phyloP scores from a whole-genome alignment of 2,888 invertebrate genomes.

The Ennomos erosarius region DNA sequence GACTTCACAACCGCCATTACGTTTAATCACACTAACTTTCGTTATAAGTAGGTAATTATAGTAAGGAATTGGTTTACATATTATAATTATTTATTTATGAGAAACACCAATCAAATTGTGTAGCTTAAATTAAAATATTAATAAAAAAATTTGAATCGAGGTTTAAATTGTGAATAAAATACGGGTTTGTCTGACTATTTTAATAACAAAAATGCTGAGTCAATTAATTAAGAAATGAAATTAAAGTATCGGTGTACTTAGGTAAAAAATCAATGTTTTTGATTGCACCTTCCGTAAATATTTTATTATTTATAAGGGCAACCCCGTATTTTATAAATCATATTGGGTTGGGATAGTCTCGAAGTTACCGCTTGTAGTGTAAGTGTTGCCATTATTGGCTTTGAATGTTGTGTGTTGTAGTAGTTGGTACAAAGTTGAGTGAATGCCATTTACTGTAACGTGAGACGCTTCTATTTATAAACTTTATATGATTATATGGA shows the following conservation, averaged over 20 bases:
- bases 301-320: neutral
- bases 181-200: neutral
- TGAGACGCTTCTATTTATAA: slow-evolving; percentile 67
- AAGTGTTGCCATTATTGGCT: slow-evolving; percentile 44
- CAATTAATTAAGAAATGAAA: neutral
- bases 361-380: slow-evolving; percentile 23
- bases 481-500: slow-evolving; percentile 70
- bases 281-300: neutral
- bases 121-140: neutral
- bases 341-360: slow-evolving; percentile 8
- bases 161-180: neutral
- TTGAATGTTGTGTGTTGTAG: slow-evolving; percentile 45
- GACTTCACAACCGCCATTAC: too few relatives aligned
- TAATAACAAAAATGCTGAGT: neutral
- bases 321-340: neutral
- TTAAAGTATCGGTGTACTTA: neutral
- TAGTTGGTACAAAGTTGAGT: slow-evolving; percentile 27
- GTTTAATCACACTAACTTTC: too few relatives aligned
- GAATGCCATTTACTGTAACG: slow-evolving; percentile 37
- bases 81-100: neutral
- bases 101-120: neutral
- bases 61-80: neutral
- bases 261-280: too few relatives aligned
- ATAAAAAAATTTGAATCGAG: too few relatives aligned
- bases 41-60: slow-evolving; percentile 8